phyloP scores from a whole-genome alignment of 2,113 vertebrate genomes.

The Prunella fulvescens region DNA sequence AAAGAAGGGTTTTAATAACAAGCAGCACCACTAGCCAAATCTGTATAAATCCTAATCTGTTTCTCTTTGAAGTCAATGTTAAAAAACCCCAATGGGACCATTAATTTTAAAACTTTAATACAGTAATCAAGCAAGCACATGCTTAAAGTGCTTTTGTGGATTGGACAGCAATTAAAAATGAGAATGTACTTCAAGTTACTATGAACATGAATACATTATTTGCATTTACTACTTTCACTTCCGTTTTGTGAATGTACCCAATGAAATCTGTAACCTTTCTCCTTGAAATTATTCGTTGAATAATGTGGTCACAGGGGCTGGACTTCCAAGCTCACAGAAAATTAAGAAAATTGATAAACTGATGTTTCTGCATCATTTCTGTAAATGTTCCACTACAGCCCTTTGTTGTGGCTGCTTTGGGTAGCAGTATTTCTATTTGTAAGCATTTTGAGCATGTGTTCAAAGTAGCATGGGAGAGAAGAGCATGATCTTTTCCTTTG shows the following conservation, averaged over 20 bases:
- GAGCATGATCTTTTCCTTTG: neutral
- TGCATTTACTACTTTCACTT: constrained; percentile 8
- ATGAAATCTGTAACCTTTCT: neutral
- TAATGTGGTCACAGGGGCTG: neutral
- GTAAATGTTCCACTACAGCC: neutral
- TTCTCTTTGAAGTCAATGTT: constrained; percentile 45
- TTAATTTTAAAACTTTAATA: constrained; percentile 34
- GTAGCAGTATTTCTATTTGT: neutral
- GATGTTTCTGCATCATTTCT: neutral
- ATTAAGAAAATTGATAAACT: neutral
- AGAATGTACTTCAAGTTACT: neutral
- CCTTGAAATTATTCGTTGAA: neutral
- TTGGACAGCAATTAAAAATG: constrained; percentile 20
- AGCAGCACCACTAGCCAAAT: neutral
- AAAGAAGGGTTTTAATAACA: constrained; percentile 37
- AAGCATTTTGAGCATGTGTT: constrained; percentile 14
- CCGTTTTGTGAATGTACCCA: neutral
- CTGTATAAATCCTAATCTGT: constrained; percentile 3
- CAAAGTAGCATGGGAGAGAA: neutral
- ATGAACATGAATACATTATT: neutral
- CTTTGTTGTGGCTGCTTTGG: constrained; percentile 29
- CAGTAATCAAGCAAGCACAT: constrained; percentile 20
- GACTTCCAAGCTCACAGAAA: neutral
- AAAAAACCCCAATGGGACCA: constrained; percentile 4
- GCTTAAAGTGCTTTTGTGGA: neutral